These are phyloP conservation scores for Rhimphoctona megacephalus DNA, from an alignment of 2,888 invertebrate species.

Conservation along the genomic window DNA sequence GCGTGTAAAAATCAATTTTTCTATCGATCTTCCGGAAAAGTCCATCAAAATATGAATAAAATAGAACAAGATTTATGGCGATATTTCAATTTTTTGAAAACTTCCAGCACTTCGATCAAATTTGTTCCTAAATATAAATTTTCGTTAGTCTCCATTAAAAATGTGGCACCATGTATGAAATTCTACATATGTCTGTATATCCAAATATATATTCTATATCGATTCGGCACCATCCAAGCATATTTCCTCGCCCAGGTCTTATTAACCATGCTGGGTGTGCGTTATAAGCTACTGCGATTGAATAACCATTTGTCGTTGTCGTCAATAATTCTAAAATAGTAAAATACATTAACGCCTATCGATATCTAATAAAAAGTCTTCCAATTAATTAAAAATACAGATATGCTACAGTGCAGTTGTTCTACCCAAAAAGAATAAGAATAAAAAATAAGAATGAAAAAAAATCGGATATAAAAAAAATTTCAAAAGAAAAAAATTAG, in stretches of 20 bases:
- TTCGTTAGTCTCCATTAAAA: not conserved
- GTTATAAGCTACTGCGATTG: constrained; percentile 13
- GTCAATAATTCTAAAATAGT: constrained; percentile 25
- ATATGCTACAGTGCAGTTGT: no score
- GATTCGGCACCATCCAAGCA: constrained; percentile 21
- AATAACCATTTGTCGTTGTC: constrained; percentile 13
- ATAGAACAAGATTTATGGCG: not conserved
- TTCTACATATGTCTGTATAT: not conserved
- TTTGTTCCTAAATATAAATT: not conserved
- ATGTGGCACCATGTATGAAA: not conserved
- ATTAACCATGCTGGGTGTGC: not conserved
- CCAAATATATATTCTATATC: not conserved
- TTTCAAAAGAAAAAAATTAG: no score
- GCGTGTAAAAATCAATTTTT: not conserved
- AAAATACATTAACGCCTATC: no score
- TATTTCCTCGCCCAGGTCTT: not conserved
- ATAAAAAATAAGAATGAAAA: no score
- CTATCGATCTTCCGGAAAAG: not conserved
- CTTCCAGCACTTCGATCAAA: not conserved
- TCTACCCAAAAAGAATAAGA: no score
- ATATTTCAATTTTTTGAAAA: not conserved
- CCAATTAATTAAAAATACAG: no score
- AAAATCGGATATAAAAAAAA: no score
- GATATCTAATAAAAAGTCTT: no score
- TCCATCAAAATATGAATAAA: not conserved